These are phyloP conservation scores for Chrysogorgia sp. DNA, from an alignment of 92 coral and sea anemone genomes.

Conservation along the genomic window DNA sequence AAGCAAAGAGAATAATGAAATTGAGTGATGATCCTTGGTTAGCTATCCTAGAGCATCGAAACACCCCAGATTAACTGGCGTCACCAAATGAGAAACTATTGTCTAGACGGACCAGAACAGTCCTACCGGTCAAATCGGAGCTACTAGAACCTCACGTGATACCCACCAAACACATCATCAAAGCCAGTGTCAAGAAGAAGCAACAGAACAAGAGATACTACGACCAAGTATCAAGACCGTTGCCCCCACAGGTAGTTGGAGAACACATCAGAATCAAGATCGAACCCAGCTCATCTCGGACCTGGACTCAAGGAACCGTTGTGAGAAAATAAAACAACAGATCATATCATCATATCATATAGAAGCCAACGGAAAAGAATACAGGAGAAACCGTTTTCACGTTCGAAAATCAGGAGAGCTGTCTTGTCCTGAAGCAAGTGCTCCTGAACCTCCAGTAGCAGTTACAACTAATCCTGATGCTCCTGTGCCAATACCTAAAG, in stretches of 20 bases:
- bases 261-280: slow-evolving; percentile 34
- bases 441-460: not conserved
- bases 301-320: slow-evolving; percentile 39
- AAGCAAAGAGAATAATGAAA: slow-evolving; percentile 2
- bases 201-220: slow-evolving; percentile 42
- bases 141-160: not conserved
- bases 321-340: not conserved
- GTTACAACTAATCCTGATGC: not conserved
- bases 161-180: not conserved
- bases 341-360: not conserved
- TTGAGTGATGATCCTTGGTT: slow-evolving; percentile 33
- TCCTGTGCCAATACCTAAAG: not conserved
- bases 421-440: not conserved
- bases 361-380: not conserved
- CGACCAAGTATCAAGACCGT: slow-evolving; percentile 34
- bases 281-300: slow-evolving; percentile 15
- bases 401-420: not conserved
- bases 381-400: not conserved
- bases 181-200: slow-evolving; percentile 24
- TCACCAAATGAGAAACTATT: slow-evolving; percentile 31
- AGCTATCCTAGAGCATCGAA: not conserved
- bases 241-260: slow-evolving; percentile 39
- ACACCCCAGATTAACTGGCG: slow-evolving; percentile 25
- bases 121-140: not conserved
- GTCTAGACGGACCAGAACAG: slow-evolving; percentile 36